Conservation (phyloP, 2,113 vertebrate species). For the Syngnathus floridae region DNA sequence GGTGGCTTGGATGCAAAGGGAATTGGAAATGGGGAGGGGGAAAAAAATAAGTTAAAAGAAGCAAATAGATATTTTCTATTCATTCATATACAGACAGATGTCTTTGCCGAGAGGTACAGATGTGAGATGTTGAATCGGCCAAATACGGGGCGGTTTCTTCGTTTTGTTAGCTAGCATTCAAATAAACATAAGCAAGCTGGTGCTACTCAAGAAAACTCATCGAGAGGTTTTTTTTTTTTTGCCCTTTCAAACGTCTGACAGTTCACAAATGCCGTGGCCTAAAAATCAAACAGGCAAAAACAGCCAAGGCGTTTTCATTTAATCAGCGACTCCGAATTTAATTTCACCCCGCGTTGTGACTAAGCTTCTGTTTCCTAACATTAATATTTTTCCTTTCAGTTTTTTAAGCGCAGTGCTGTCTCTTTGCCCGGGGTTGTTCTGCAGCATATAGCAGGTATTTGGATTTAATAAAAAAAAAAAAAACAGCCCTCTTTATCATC, state of each 20-base stretch:
- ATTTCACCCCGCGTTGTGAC: constrained; percentile 13
- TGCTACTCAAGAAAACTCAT: constrained; percentile 36
- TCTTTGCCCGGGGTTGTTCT: constrained; percentile 32
- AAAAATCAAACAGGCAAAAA: background rate
- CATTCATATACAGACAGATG: constrained; percentile 22
- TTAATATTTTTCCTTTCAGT: constrained; percentile 15
- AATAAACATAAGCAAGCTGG: constrained; percentile 37
- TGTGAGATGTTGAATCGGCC: constrained; percentile 2
- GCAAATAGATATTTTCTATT: background rate
- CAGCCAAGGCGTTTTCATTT: constrained; percentile 7
- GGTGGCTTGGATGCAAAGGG: background rate
- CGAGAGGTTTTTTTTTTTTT: constrained; percentile 10
- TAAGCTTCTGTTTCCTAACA: constrained; percentile 19
- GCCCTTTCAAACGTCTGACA: constrained; percentile 31
- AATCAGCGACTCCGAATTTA: constrained; percentile 21
- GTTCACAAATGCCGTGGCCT: constrained; percentile 45
- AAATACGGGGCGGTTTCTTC: constrained; percentile 11
- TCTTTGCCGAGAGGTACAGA: constrained; percentile 13
- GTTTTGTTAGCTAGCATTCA: constrained; percentile 43
- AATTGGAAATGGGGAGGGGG: background rate
- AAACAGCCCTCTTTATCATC: constrained; percentile 34
- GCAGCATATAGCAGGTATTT: constrained; percentile 35
- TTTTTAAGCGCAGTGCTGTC: constrained; percentile 35
- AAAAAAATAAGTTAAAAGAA: background rate
- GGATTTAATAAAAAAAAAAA: constrained; percentile 22